phyloP scores from a whole-genome alignment of 2,113 vertebrate genomes.

The Gallinago undulata region DNA sequence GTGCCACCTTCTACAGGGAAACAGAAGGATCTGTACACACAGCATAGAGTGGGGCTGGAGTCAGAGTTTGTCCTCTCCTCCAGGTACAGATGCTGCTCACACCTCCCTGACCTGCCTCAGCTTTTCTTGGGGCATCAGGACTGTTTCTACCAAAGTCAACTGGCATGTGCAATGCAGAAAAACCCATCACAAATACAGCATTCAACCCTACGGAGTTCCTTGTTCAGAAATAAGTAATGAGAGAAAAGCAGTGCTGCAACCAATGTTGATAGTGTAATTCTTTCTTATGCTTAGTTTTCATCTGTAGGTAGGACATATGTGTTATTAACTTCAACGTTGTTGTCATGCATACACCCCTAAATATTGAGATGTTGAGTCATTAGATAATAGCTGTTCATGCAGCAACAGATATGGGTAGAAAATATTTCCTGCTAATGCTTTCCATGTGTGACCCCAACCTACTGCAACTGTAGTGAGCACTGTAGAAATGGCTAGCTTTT shows the following conservation, averaged over 20 bases:
- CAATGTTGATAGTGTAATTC: rapidly evolving
- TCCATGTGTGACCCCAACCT: background rate
- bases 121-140: too few species aligned
- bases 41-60: background rate
- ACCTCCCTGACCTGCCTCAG: too few species aligned
- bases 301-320: background rate
- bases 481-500: background rate
- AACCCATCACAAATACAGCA: background rate
- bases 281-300: background rate
- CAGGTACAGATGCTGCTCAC: background rate
- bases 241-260: background rate
- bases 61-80: background rate
- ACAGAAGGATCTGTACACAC: rapidly evolving
- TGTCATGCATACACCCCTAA: background rate
- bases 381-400: background rate
- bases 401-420: background rate
- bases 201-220: background rate
- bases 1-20: background rate
- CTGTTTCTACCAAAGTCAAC: background rate
- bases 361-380: background rate
- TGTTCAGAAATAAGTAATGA: background rate
- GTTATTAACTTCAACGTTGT: background rate
- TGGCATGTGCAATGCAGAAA: background rate
- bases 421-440: background rate
- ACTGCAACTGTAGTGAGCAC: background rate